Evolutionary conservation across 2,888 invertebrate species (phyloP), one percentile per base, ranked within the genome.

Genomic region (Rutpela maculata): DNA sequence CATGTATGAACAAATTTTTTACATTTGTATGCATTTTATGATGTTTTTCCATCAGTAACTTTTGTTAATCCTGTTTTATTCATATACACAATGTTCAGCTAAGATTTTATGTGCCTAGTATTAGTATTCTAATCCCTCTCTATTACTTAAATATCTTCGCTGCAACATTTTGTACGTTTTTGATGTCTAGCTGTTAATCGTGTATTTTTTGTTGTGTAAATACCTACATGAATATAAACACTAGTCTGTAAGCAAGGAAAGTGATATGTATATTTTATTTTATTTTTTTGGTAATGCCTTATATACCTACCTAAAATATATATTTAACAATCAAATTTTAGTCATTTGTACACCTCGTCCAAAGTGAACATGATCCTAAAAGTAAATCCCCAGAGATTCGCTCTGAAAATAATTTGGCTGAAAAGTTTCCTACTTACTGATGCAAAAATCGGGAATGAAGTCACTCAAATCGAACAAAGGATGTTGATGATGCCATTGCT

Each of bases 401-500:
- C 22, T 26, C 4, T 26, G 22, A 38, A 38, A 38, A 5, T 43
- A 12, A n/a, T n/a, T 50, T 17, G 6, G 12, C 0, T 50, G 56
- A 17, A 76, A 19, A 22, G n/a, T 19, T 66, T 63, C 50, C 5
- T 43, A 74, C 79, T 81, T 82, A 88, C 89, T 85, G 22, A 89
- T 85, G 31, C 83, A 75, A 80, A 88, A 89, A 38, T 86, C 85
- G 15, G 86, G 84, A 26, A 89, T 78, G 26, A 80, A 70, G 38
- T 86, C 79, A 4, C 75, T 66, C 31, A 87, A 56, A 72, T 86
- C 81, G 78, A 89, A 88, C 59, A 89, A 77, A 0, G 84, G 80
- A 70, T 84, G 86, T 73, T 89, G 89, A 79, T 88, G 86, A 74
- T 88, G 87, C 19, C 82, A 80, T 35, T 75, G 71, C 38, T 82